Evolutionary conservation across 2,113 vertebrate genomes (phyloP).

Genomic region (Spizaetus ornatus): DNA sequence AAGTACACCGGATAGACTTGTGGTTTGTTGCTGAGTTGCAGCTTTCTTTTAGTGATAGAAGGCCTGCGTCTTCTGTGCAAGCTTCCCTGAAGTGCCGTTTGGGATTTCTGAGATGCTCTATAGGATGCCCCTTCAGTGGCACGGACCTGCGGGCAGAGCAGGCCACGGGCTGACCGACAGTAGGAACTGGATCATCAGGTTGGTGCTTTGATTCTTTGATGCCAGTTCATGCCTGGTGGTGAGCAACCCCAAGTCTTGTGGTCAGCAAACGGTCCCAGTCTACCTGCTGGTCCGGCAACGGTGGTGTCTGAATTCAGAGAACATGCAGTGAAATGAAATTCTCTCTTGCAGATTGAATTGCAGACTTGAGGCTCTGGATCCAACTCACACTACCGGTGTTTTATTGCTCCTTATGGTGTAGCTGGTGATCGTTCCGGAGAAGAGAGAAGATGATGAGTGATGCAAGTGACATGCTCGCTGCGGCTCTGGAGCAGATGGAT

Average conservation of each 20-base stretch:
- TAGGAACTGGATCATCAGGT: not conserved
- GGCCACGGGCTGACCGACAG: not conserved
- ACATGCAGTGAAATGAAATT: not conserved
- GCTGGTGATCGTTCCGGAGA: conserved; percentile 8
- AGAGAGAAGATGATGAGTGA: conserved; percentile 91
- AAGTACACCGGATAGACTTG: not conserved
- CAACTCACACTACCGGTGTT: not conserved
- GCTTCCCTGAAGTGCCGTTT: not conserved
- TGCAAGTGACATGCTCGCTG: conserved; percentile 97
- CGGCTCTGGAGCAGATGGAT: conserved; percentile 98
- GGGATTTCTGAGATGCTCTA: not conserved
- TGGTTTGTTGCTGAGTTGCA: not conserved
- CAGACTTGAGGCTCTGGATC: not conserved
- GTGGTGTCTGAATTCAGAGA: not conserved
- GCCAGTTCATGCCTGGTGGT: not conserved
- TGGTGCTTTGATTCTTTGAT: not conserved
- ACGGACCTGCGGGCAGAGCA: not conserved
- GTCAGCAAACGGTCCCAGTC: not conserved
- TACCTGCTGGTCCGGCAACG: accelerated
- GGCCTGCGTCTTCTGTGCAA: not conserved
- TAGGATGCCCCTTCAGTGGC: not conserved
- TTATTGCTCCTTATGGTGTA: conserved; percentile 14
- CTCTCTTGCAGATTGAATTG: not conserved
- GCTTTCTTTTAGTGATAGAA: not conserved
- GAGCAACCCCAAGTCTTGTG: not conserved